Conservation (phyloP, 2,797 vertebrate genomes). For the Lindbergichthys nudifrons region DNA sequence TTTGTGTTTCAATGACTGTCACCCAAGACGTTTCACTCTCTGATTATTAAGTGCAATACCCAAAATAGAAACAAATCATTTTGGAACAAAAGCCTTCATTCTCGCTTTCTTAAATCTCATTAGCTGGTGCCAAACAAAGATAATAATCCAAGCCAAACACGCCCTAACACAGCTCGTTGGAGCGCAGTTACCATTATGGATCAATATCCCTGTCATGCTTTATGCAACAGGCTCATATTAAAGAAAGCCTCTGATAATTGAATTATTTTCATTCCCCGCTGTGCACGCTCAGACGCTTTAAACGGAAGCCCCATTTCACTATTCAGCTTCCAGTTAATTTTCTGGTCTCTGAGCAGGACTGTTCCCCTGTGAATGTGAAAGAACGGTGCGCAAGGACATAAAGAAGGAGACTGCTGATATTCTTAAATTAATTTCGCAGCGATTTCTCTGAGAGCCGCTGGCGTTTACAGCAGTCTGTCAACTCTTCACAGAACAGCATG, state of each 20-base stretch:
- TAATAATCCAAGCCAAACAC: constrained; percentile 58
- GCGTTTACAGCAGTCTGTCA: constrained; percentile 24
- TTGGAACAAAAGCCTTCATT: constrained; percentile 46
- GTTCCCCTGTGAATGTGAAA: constrained; percentile 50
- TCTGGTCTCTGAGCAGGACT: constrained; percentile 65
- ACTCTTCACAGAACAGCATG: constrained; percentile 16
- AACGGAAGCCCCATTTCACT: constrained; percentile 57
- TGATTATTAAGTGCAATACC: constrained; percentile 22
- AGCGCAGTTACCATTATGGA: constrained; percentile 54
- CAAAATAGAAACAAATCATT: constrained; percentile 50
- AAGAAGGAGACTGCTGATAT: constrained; percentile 37
- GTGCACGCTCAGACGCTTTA: constrained; percentile 38
- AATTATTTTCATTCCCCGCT: constrained; percentile 63
- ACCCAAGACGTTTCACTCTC: constrained; percentile 1
- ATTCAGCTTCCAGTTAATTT: constrained; percentile 68
- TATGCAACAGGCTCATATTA: constrained; percentile 68
- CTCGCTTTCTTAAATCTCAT: constrained; percentile 61
- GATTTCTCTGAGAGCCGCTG: constrained; percentile 34
- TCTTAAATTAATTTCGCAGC: constrained; percentile 63
- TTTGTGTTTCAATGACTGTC: not conserved
- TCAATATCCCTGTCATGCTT: constrained; percentile 71
- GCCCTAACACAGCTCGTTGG: constrained; percentile 24
- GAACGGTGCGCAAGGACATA: constrained; percentile 17
- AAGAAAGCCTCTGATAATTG: constrained; percentile 68
- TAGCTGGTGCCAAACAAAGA: constrained; percentile 62